Evolutionary conservation across 2,113 vertebrate genomes (phyloP).

Genomic region (Istiophorus platypterus): DNA sequence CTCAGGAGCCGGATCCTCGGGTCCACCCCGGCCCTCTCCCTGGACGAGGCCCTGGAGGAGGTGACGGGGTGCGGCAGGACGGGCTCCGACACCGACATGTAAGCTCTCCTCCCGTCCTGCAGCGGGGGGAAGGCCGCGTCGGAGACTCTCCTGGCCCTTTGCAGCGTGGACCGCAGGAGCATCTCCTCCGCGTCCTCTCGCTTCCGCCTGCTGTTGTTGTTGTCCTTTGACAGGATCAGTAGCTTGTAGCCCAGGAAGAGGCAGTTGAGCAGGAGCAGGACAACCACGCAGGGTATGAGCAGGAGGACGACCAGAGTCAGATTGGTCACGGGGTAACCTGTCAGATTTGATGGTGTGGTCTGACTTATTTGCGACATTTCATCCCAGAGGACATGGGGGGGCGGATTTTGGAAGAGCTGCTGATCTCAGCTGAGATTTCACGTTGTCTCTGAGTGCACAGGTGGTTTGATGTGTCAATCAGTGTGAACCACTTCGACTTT

Average conservation of each 20-base stretch:
- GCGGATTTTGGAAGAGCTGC: conserved; percentile 17
- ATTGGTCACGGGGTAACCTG: conserved; percentile 67
- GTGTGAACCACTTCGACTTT: conserved; percentile 18
- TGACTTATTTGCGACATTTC: conserved; percentile 81
- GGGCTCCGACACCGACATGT: conserved; percentile 76
- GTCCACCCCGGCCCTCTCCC: conserved; percentile 62
- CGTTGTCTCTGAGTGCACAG: conserved; percentile 44
- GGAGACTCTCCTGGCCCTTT: conserved; percentile 49
- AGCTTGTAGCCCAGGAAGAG: conserved; percentile 84
- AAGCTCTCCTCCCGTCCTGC: conserved; percentile 59
- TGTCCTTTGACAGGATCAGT: conserved; percentile 64
- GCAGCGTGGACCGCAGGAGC: conserved; percentile 70
- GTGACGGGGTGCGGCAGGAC: conserved; percentile 74
- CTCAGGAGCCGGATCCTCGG: conserved; percentile 71
- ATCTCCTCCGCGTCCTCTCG: conserved; percentile 59
- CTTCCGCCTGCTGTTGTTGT: conserved; percentile 33
- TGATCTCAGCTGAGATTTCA: conserved; percentile 29
- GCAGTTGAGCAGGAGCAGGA: conserved; percentile 84
- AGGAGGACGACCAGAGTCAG: conserved; percentile 82
- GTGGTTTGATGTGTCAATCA: conserved; percentile 67
- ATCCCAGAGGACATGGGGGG: conserved; percentile 57
- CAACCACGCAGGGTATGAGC: conserved; percentile 84
- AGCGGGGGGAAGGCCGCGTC: conserved; percentile 54
- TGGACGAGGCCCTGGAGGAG: conserved; percentile 82
- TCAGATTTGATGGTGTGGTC: conserved; percentile 50